Evolutionary conservation across 2,797 vertebrate genomes (phyloP), one percentile per base, ranked within the genome.

Genomic region (Carapus acus): DNA sequence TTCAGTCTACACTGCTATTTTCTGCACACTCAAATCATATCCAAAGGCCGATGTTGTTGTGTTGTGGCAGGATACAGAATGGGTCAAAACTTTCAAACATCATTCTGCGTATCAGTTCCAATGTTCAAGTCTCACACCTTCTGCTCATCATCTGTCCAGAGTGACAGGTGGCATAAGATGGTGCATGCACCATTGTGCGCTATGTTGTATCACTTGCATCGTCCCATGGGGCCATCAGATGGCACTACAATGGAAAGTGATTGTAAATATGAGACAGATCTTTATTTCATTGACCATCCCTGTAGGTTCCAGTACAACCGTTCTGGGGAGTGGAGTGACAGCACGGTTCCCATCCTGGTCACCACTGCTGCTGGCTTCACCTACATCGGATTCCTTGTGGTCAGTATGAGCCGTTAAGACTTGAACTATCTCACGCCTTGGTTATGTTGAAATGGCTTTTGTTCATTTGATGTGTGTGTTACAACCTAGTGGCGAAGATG

Each of bases 301-400:
- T 58, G 29, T 87, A 98, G 96, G 95, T 93, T 92, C 83, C 88
- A 98, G 54, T 99, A 97, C 72, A 95, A 91, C 76, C 87, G 81
- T 61, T 92, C 93, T 53, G 93, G 93, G 49, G 88, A 92, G 65
- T 98, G 96, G 95, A 94, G 90, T n/a, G 94, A 98, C 69, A 93
- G 94, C 90, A 94, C 94, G 1, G 79, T 93, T 83, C 92, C 95
- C 54, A 93, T 99, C 68, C 84, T 99, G 8, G 85, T 93, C 29
- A 88, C 90, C 22, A 93, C 96, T 1, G 92, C 92, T n/a, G 90
- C 89, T 7, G 92, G 92, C 58, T 93, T 98, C 69, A 94, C 89
- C 0, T 99, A 98, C 67, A 77, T 97, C 13, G 74, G 93, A 37
- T 88, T 91, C 82, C 88, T 99, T 79, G 79, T 92, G 92, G 96